Conservation (phyloP, 2,113 vertebrate species). For the Aptenodytes forsteri region DNA sequence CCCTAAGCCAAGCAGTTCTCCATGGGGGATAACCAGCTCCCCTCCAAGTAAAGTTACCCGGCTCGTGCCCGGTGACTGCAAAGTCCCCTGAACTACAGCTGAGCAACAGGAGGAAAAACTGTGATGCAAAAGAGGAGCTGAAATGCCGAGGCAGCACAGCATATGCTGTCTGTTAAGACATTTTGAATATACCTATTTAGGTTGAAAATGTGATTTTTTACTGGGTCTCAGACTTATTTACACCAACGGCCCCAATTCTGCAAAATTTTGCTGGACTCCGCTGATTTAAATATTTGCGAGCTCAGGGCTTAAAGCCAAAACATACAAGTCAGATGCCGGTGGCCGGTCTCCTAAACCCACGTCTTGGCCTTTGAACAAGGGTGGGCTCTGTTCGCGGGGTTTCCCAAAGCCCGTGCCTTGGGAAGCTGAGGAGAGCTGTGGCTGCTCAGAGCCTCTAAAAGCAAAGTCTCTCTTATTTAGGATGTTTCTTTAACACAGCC, state of each 20-base stretch:
- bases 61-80: accelerated
- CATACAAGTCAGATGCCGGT: neutral
- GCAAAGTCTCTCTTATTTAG: neutral
- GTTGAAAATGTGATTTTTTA: neutral
- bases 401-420: neutral
- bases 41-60: neutral
- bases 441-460: neutral
- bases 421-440: neutral
- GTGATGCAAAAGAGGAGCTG: neutral
- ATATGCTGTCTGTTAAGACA: accelerated
- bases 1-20: neutral
- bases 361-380: neutral
- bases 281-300: neutral
- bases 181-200: neutral
- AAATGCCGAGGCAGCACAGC: neutral
- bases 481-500: neutral
- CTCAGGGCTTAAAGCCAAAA: neutral
- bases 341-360: neutral
- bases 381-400: neutral
- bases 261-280: neutral
- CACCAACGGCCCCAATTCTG: neutral
- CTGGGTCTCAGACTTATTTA: neutral
- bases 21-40: accelerated
- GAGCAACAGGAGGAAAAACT: neutral
- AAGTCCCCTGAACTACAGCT: neutral